These are phyloP conservation scores for Grantiella picta DNA, from an alignment of 2,113 vertebrate species.

Conservation along the genomic window DNA sequence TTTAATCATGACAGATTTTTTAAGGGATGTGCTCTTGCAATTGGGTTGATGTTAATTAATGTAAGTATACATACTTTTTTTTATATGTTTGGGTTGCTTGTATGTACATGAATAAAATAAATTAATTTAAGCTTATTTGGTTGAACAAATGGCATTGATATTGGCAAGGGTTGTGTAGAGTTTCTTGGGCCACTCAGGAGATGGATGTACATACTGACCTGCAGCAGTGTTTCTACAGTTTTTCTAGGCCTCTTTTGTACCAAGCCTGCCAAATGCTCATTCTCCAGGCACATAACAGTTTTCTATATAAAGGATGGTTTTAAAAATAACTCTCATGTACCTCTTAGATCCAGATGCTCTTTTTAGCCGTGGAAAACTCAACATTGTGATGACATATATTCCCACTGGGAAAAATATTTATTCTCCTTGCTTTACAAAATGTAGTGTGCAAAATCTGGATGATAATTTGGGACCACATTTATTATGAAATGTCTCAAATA, in stretches of 20 bases:
- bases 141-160: background rate
- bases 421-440: background rate
- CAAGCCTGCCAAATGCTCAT: background rate
- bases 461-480: background rate
- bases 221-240: background rate
- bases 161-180: background rate
- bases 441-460: background rate
- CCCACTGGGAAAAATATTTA: background rate
- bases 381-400: background rate
- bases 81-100: background rate
- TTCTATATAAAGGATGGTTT: conserved; percentile 30
- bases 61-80: background rate
- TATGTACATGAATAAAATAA: background rate
- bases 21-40: background rate
- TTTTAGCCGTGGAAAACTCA: conserved; percentile 27
- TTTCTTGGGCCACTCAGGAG: background rate
- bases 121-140: background rate
- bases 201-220: background rate
- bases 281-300: background rate
- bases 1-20: background rate
- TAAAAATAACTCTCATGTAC: conserved; percentile 29
- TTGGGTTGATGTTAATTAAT: background rate
- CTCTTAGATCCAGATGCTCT: background rate
- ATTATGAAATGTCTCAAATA: background rate
- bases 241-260: background rate